A percentile compares a stretch with the other conserved stretches of the same genome.
These are phyloP conservation scores for Imbricaverruca yamaguchii DNA, from an alignment of 2,888 invertebrate species.

Conservation along the genomic window DNA sequence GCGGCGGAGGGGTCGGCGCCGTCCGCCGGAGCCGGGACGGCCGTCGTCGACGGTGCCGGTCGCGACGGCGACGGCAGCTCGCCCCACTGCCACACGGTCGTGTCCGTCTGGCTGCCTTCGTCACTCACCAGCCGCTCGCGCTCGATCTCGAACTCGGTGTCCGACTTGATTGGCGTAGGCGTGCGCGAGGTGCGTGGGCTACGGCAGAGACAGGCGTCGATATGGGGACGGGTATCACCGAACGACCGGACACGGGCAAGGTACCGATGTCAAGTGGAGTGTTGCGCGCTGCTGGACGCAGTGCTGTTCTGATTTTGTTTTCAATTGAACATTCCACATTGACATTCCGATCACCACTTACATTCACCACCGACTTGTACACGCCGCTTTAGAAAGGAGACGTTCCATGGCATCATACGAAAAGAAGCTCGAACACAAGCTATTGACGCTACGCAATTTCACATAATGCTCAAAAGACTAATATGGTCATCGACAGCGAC, in stretches of 20 bases:
- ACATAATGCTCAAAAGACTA: too few relatives aligned
- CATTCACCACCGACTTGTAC: too few relatives aligned
- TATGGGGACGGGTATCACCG: neutral
- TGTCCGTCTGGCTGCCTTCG: constrained; percentile 34
- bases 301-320: too few relatives aligned
- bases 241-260: neutral
- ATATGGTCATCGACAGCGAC: too few relatives aligned
- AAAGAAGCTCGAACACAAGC: too few relatives aligned
- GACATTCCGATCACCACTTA: too few relatives aligned
- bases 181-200: constrained; percentile 56
- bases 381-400: too few relatives aligned
- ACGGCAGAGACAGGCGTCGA: constrained; percentile 24
- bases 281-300: too few relatives aligned
- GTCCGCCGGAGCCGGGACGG: constrained; percentile 13
- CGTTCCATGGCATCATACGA: too few relatives aligned
- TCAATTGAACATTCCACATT: too few relatives aligned
- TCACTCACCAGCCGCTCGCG: constrained; percentile 29
- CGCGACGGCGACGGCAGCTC: constrained; percentile 61
- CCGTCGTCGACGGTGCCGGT: constrained; percentile 33
- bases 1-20: neutral
- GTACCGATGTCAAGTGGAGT: too few relatives aligned
- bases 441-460: too few relatives aligned
- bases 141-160: constrained; percentile 75
- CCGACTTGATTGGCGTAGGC: constrained; percentile 81
- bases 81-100: constrained; percentile 76